Evolutionary conservation across 2,113 vertebrate species (phyloP), one percentile per base, ranked within the genome.

Genomic region (Mobula birostris): DNA sequence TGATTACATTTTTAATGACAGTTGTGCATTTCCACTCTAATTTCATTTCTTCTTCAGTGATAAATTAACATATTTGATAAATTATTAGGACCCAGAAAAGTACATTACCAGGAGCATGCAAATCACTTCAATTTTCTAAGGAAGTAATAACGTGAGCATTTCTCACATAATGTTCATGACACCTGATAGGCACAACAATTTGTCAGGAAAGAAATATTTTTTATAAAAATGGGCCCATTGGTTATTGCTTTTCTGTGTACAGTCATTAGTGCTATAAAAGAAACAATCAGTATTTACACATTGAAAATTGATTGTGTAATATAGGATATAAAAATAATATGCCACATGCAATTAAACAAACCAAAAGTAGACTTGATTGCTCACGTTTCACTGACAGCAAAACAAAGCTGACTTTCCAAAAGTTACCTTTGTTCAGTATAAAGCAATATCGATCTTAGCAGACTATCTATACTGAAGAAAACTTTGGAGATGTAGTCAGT

Each of bases 1-100:
- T 97, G 97, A 98, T 98, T 98, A 98, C 97, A 97, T 97, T 98
- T 98, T 98, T 98, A 99, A 99, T 98, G 97, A 98, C 96, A 96
- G 97, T 98, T 98, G 97, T 98, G 97, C 97, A 97, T 98, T 98
- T 97, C 95, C 85, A 95, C 96, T 96, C 97, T 98, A 98, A 98
- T 98, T 97, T 98, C 97, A 97, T 98, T 97, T 97, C 97, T 68
- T 61, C 94, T 24, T 82, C 58, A 96, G 96, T 95, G 95, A 94
- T 96, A 97, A 96, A 97, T 97, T 97, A 97, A 97, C 96, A 97
- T 96, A 97, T 97, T 96, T 97, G 97, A 97, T 97, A 97, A 98
- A 97, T 96, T 97, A 96, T 96, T 97, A 94, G 96, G 96, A 96
- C 97, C 68, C 48, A 15, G 91, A 27, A 93, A 93, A 93, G 70